Percentiles rank a stretch among this genome's conserved stretches.
phyloP scores from a whole-genome alignment of 1,140 invertebrate genomes.

The Euwallacea similis region DNA sequence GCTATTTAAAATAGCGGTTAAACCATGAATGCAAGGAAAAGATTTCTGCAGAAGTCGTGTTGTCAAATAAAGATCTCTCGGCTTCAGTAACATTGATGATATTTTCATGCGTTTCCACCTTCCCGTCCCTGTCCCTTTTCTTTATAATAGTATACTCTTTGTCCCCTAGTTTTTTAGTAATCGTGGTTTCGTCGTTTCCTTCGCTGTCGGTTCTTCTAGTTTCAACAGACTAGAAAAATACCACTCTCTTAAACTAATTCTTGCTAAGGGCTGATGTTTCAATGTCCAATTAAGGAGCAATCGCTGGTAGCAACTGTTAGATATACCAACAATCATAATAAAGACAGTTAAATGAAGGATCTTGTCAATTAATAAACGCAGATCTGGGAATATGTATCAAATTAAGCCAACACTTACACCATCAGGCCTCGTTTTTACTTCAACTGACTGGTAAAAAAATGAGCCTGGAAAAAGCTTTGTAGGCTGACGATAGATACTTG shows the following conservation, averaged over 20 bases:
- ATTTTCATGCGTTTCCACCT: conserved; percentile 55
- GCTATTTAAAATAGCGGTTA: conserved; percentile 5
- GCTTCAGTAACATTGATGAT: conserved; percentile 57
- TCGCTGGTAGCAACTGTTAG: no score
- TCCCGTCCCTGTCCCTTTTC: conserved; percentile 55
- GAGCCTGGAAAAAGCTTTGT: conserved; percentile 47
- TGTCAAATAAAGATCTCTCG: conserved; percentile 25
- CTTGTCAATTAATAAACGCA: no score
- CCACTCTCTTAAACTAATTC: conserved; percentile 10
- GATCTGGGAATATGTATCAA: neutral
- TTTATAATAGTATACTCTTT: conserved; percentile 55
- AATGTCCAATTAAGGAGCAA: no score
- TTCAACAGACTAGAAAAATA: conserved; percentile 53
- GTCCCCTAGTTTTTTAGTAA: conserved; percentile 55
- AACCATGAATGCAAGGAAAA: neutral
- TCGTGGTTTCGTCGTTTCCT: conserved; percentile 57
- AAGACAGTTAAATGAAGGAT: no score
- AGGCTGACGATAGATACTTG: neutral
- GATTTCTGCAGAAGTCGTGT: neutral
- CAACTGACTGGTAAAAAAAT: conserved; percentile 42
- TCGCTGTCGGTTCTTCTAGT: conserved; percentile 55
- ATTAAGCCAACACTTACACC: conserved; percentile 48
- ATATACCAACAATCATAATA: no score
- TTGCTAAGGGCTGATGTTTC: neutral
- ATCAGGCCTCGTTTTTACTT: conserved; percentile 51